phyloP scores from a whole-genome alignment of 2,888 invertebrate genomes.

The Drosophila basisetae region DNA sequence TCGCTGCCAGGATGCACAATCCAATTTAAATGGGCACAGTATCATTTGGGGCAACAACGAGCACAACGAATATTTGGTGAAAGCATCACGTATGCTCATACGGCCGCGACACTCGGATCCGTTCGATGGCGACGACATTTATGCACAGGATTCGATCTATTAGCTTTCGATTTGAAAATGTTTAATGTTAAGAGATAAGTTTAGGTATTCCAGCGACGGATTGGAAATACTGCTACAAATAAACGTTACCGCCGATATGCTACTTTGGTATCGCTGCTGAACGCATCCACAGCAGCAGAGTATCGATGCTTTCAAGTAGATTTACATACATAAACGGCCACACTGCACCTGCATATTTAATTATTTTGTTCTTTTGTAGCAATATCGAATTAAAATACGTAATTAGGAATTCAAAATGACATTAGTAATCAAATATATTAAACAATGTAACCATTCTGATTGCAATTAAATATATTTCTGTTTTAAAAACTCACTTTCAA shows the following conservation, averaged over 20 bases:
- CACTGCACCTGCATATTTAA: slow-evolving; percentile 8
- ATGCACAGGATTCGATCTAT: slow-evolving; percentile 28
- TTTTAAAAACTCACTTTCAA: background rate
- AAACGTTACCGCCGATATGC: slow-evolving; percentile 54
- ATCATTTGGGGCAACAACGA: slow-evolving; percentile 87
- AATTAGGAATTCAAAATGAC: background rate
- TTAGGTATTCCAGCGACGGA: slow-evolving; percentile 30
- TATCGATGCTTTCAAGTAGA: slow-evolving; percentile 24
- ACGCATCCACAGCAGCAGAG: slow-evolving; percentile 26
- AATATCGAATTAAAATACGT: background rate
- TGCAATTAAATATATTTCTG: too few relatives aligned
- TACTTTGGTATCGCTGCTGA: slow-evolving; percentile 41
- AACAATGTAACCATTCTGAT: background rate
- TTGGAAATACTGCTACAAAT: slow-evolving; percentile 52
- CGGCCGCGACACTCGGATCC: slow-evolving; percentile 62
- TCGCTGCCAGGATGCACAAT: slow-evolving; percentile 75
- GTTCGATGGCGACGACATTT: slow-evolving; percentile 24
- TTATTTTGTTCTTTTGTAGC: background rate
- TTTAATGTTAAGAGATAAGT: background rate
- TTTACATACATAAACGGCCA: slow-evolving; percentile 3
- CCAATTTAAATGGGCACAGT: slow-evolving; percentile 82
- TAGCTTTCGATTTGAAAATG: slow-evolving; percentile 19
- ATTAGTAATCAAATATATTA: background rate
- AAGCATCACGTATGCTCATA: slow-evolving; percentile 86
- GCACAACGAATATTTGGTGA: slow-evolving; percentile 86